These are phyloP conservation scores for Platyrinchus mystaceus DNA, from an alignment of 2,797 vertebrate species.

Conservation along the genomic window DNA sequence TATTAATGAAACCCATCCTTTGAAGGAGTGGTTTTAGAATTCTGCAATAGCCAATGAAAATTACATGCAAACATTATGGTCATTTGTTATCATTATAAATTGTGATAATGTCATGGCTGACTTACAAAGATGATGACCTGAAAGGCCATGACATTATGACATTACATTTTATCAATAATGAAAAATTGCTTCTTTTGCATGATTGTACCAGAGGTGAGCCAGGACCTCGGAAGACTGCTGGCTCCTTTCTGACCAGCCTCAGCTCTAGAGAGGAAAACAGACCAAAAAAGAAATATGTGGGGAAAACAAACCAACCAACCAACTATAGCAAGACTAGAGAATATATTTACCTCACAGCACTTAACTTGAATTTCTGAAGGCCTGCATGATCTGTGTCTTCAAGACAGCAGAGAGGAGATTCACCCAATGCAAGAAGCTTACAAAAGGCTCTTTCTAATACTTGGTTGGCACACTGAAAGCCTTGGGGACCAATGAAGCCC, in stretches of 20 bases:
- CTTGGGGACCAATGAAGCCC: neutral
- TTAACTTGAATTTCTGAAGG: slow-evolving; percentile 24
- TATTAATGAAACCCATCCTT: slow-evolving; percentile 58
- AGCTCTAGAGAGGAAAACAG: neutral
- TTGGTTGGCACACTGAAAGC: neutral
- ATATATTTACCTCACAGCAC: neutral
- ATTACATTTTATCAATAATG: slow-evolving; percentile 85
- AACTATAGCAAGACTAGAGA: neutral
- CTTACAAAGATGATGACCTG: slow-evolving; percentile 81
- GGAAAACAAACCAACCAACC: neutral
- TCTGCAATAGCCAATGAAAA: slow-evolving; percentile 71
- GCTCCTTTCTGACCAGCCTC: neutral
- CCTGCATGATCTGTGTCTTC: neutral
- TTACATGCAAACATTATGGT: slow-evolving; percentile 76
- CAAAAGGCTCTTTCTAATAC: neutral
- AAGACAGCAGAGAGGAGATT: neutral
- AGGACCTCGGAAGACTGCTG: slow-evolving; percentile 16
- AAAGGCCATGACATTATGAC: slow-evolving; percentile 83
- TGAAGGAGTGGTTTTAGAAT: slow-evolving; percentile 64
- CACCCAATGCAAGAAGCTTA: neutral
- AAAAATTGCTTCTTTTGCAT: slow-evolving; percentile 79
- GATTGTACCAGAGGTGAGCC: slow-evolving; percentile 52
- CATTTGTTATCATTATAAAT: slow-evolving; percentile 83
- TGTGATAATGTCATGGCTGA: slow-evolving; percentile 80
- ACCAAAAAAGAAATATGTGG: neutral